Percentiles rank a stretch among this genome's conserved stretches.
Conservation (phyloP, 2,113 vertebrate genomes). For the Pedionomus torquatus region DNA sequence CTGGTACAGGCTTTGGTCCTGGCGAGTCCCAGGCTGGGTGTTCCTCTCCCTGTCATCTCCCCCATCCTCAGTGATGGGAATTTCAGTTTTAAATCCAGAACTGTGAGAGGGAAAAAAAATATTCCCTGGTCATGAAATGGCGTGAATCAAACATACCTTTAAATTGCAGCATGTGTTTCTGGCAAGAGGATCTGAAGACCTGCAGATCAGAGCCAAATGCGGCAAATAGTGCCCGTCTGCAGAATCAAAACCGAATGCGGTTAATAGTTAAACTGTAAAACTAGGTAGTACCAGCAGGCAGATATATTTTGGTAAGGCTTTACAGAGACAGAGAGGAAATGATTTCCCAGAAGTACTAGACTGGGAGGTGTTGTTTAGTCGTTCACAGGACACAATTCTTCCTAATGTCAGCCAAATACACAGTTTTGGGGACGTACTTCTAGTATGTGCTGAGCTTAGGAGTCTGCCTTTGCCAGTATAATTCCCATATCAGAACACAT, state of each 20-base stretch:
- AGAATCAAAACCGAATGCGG: background rate
- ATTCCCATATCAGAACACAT: background rate
- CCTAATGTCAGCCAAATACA: background rate
- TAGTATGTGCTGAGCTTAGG: background rate
- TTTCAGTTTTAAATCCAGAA: background rate
- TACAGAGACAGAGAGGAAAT: background rate
- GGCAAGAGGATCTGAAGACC: background rate
- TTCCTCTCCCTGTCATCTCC: background rate
- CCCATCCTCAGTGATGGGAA: background rate
- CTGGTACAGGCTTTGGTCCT: background rate
- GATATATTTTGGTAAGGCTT: background rate
- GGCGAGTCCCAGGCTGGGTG: background rate
- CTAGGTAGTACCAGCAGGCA: background rate
- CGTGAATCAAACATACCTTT: background rate
- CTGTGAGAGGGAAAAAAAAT: background rate
- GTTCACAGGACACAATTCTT: background rate
- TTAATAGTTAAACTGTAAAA: background rate
- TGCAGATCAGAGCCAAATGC: background rate
- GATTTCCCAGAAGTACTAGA: background rate
- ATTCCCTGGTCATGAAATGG: background rate
- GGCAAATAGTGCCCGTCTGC: background rate
- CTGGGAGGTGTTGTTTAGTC: background rate
- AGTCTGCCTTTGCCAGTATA: background rate
- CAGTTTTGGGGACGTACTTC: background rate
- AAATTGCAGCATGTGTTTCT: background rate